Base-by-base conservation (phyloP, 53 echinoderm and acorn worm genomes). In the Henricia sp. region DNA sequence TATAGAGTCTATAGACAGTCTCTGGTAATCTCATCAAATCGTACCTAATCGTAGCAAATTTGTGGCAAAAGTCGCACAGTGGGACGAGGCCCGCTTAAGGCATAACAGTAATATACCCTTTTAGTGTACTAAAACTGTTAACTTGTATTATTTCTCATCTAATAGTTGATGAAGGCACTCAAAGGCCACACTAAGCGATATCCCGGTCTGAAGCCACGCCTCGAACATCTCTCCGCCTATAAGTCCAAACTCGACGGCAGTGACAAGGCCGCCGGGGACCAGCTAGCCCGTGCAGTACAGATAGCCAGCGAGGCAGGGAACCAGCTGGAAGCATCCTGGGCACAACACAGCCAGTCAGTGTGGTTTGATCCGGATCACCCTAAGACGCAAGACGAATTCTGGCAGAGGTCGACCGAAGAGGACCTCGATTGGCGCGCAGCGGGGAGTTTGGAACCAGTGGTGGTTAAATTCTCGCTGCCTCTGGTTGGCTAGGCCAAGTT, bases 161-260 rank as follows among this genome's bases (percentile, higher is more conserved):
- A 76, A 35, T 73, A 96, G 97, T 87, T 84, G 37, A 56, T 96
- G 83, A 68, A 73, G 24, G 21, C 42, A 10, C 70, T 92, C 16
- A 82, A 90, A 57, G 5, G 43, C 2, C 56, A 82, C 51, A 78
- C 74, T 14, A 67, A 64, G 13, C 50, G 71, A 26, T 99, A 78
- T 48, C 99, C 94, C 2, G 88, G 88, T 3, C 77, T 92, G 64
- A 38, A 82, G 38, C 89, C 94, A 4, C 94, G 99, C 24, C 51
- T 83, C 32, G 60, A 72, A 3, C 90, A 94, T 66, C 82, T 94
- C 29, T 37, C 24, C 25, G 89, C 92, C 23, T 99, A 94, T 67
- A 72, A 68, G 50, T 35, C 55, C 58, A 80, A 89, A 43, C 65
- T 99, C 13, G 55, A 73, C 26, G 70, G 50, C 21, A 58, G 41